These are phyloP conservation scores for Deilephila elpenor DNA, from an alignment of 2,888 invertebrate genomes.

Conservation along the genomic window DNA sequence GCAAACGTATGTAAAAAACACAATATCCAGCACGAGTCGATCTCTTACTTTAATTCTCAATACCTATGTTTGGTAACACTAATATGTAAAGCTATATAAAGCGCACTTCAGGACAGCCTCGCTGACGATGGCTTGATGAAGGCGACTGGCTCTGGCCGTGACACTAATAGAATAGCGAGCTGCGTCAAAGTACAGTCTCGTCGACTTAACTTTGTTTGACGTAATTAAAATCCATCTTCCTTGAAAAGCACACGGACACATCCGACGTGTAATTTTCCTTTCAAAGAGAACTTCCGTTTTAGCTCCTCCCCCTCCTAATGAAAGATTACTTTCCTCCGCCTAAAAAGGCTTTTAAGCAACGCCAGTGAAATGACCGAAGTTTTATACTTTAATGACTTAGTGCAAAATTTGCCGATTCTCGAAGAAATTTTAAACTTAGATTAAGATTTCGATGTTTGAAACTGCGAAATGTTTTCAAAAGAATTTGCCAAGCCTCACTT, in stretches of 20 bases:
- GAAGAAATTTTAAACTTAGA: constrained; percentile 84
- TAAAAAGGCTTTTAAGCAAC: constrained; percentile 85
- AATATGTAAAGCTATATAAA: background rate
- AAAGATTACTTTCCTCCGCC: constrained; percentile 84
- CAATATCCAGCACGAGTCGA: too few species aligned
- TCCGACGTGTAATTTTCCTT: constrained; percentile 84
- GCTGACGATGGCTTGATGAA: constrained; percentile 7
- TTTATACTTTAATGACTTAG: constrained; percentile 85
- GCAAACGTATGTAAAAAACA: background rate
- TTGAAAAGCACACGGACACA: constrained; percentile 71
- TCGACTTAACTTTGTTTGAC: constrained; percentile 33
- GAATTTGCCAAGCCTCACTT: constrained; percentile 68
- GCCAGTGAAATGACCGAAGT: constrained; percentile 84
- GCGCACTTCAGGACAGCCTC: constrained; percentile 31
- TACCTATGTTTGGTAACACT: too few species aligned
- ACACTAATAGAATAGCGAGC: constrained; percentile 14
- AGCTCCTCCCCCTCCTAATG: constrained; percentile 82
- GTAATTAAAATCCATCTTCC: constrained; percentile 83
- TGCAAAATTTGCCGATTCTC: constrained; percentile 83
- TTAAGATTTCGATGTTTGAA: constrained; percentile 83
- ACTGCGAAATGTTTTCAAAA: constrained; percentile 76
- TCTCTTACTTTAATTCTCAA: too few species aligned
- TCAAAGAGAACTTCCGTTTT: constrained; percentile 84
- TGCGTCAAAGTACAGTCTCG: constrained; percentile 29
- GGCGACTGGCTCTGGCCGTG: constrained; percentile 32